Evolutionary conservation across 1,140 invertebrate species (phyloP).

Genomic region (Bombus huntii): DNA sequence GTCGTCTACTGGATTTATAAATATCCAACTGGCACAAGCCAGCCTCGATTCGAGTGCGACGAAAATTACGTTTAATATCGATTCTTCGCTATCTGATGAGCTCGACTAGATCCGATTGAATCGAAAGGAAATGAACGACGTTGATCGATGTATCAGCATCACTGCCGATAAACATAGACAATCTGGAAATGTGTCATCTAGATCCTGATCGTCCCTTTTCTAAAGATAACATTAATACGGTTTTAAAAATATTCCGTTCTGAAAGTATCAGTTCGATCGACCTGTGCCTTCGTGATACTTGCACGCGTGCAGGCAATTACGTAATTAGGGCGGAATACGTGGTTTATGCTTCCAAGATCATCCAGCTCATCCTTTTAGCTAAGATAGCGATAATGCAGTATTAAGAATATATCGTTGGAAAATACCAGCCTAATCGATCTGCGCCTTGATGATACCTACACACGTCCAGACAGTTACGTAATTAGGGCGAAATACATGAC

Average conservation of each 20-base stretch:
- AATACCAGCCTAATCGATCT: not conserved
- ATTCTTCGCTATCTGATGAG: conserved; percentile 42
- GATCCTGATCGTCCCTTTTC: not conserved
- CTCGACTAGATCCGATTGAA: conserved; percentile 49
- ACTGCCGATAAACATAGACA: not conserved
- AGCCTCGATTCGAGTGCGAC: conserved; percentile 32
- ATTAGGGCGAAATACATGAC: conserved; percentile 49
- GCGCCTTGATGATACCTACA: not conserved
- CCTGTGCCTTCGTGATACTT: not conserved
- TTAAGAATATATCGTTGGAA: not conserved
- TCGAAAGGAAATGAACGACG: conserved; percentile 50
- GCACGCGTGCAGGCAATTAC: too few species aligned
- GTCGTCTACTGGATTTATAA: conserved; percentile 18
- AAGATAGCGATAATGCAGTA: not conserved
- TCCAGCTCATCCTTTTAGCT: too few species aligned
- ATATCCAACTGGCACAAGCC: conserved; percentile 16
- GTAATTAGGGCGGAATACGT: not conserved
- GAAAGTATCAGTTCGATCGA: not conserved
- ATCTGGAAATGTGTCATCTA: conserved; percentile 11
- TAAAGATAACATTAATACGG: not conserved
- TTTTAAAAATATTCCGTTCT: not conserved
- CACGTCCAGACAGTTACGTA: conserved; percentile 18
- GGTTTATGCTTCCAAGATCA: too few species aligned
- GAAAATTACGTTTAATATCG: conserved; percentile 43
- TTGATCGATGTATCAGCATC: conserved; percentile 32